Evolutionary conservation across 1,140 invertebrate species (phyloP).

Genomic region (Polypedilum vanderplanki): DNA sequence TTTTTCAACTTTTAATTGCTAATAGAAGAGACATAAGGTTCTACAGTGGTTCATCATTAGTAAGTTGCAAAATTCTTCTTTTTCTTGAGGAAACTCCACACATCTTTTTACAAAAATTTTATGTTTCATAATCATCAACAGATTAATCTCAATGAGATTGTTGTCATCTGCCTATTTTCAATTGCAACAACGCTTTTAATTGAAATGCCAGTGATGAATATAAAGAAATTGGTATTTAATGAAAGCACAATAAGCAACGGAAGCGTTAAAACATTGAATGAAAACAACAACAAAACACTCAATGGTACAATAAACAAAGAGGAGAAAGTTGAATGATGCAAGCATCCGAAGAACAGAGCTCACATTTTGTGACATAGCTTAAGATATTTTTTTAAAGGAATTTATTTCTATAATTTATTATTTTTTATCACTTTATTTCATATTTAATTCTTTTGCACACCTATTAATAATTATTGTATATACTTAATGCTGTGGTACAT

Average conservation of each 20-base stretch:
- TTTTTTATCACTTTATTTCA: too few species aligned
- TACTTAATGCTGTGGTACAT: not conserved
- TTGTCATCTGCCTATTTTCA: slow-evolving; percentile 51
- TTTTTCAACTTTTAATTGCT: slow-evolving; percentile 60
- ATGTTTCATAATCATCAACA: slow-evolving; percentile 38
- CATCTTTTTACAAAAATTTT: not conserved
- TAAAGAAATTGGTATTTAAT: slow-evolving; percentile 50
- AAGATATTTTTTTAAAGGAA: too few species aligned
- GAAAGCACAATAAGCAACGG: slow-evolving; percentile 26
- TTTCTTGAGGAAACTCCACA: not conserved
- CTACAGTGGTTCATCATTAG: slow-evolving; percentile 49
- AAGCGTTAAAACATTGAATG: not conserved
- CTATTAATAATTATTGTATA: not conserved
- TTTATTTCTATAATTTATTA: too few species aligned
- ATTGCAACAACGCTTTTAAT: slow-evolving; percentile 56
- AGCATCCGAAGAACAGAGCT: too few species aligned
- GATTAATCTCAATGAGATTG: slow-evolving; percentile 51
- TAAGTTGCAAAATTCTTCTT: slow-evolving; percentile 39
- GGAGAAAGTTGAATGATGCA: not conserved
- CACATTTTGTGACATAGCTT: too few species aligned
- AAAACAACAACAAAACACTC: not conserved
- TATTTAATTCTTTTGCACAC: too few species aligned
- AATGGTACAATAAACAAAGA: not conserved
- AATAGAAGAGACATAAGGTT: slow-evolving; percentile 48
- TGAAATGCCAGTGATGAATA: slow-evolving; percentile 59